Evolutionary conservation across 2,888 invertebrate genomes (phyloP).

Genomic region (Branchellion lobata): DNA sequence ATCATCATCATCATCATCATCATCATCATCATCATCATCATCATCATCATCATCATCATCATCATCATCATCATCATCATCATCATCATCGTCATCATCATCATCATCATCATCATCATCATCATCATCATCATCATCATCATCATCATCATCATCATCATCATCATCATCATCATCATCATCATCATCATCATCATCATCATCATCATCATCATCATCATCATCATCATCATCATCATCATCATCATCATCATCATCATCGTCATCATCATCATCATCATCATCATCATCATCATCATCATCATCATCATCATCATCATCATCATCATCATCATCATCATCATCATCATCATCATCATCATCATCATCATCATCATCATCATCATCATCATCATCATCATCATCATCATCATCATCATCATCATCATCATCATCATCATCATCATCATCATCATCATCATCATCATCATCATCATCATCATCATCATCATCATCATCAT

Average conservation of each 20-base stretch:
- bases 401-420: constrained; percentile 33
- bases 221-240: constrained; percentile 36
- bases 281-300: constrained; percentile 36
- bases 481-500: no score
- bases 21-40: constrained; percentile 14
- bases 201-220: constrained; percentile 22
- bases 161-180: constrained; percentile 14
- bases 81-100: constrained; percentile 14
- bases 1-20: constrained; percentile 2
- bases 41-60: constrained; percentile 14
- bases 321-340: constrained; percentile 36
- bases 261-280: constrained; percentile 34
- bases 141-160: constrained; percentile 14
- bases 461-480: not conserved
- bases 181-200: constrained; percentile 14
- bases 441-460: not conserved
- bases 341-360: constrained; percentile 36
- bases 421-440: constrained; percentile 33
- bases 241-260: constrained; percentile 36
- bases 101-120: constrained; percentile 14
- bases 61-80: constrained; percentile 14
- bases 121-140: constrained; percentile 14
- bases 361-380: constrained; percentile 38
- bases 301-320: constrained; percentile 36
- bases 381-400: constrained; percentile 40